phyloP scores from a whole-genome alignment of 64 coral and sea anemone species.

The Trachythela sp. region DNA sequence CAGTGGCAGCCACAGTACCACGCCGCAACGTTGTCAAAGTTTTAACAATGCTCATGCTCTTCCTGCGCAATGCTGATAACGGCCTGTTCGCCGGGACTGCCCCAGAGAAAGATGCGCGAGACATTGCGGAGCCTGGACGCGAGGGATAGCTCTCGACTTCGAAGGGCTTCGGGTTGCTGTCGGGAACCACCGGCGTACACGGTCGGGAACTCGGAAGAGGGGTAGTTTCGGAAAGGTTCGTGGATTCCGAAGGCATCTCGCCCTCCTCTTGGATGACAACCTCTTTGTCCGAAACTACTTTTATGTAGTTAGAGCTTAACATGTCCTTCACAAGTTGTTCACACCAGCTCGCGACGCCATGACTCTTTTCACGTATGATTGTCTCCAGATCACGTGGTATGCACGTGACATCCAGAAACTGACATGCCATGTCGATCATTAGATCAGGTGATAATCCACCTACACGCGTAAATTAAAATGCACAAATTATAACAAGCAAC shows the following conservation, averaged over 20 bases:
- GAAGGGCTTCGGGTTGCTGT: not conserved
- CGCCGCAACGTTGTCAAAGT: not conserved
- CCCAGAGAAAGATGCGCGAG: not conserved
- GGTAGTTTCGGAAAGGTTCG: not conserved
- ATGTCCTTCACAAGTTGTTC: conserved; percentile 96
- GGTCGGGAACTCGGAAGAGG: not conserved
- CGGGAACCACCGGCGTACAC: not conserved
- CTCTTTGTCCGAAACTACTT: not conserved
- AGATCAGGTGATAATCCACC: conserved; percentile 57
- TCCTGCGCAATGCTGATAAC: not conserved
- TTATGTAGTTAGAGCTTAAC: conserved; percentile 58
- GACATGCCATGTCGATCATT: conserved; percentile 88
- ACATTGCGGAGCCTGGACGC: not conserved
- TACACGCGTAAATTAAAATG: conserved; percentile 16
- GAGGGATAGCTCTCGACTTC: not conserved
- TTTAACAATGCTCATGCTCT: not conserved
- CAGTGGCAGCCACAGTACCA: not conserved
- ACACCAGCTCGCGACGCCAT: conserved; percentile 90
- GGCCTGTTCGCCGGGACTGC: not conserved
- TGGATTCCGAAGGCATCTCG: not conserved
- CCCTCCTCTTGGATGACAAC: not conserved
- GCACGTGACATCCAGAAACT: conserved; percentile 94
- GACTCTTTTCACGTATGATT: conserved; percentile 81
- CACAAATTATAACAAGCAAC: not conserved
- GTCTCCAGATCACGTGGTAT: conserved; percentile 69